Evolutionary conservation across 2,888 invertebrate species (phyloP), one percentile per base, ranked within the genome.

Genomic region (Pemphredon lugubris): DNA sequence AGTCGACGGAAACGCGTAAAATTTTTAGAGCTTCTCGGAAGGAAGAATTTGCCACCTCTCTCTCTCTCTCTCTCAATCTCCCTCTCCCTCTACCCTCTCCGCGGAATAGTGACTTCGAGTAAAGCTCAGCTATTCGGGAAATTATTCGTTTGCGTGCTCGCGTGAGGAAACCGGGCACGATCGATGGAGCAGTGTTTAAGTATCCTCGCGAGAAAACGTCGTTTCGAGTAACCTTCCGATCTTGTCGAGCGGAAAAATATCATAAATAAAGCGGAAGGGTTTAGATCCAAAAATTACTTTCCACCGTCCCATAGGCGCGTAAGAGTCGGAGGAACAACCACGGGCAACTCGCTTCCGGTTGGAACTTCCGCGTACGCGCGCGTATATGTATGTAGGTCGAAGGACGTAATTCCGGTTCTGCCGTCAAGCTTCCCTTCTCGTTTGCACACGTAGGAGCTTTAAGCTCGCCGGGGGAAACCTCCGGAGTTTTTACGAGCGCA

Each of bases 401-500:
- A 54, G 26, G 60, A 66, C n/a, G n/a, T n/a, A n/a, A 51, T 65
- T 65, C 44, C 23, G 11, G 14, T 53, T 63, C 63, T 64, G 58
- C 58, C 45, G 14, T 18, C 40, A 14, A 58, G 32, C 26, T 51
- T 39, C 42, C 45, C 34, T 63, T 13, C 14, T 5, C 34, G 32
- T 44, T 45, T 37, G 34, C 21, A 51, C 48, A 30, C 34, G 39
- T 23, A 30, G 50, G 44, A 53, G 64, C 70, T 71, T 68, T 54
- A 65, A 77, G 40, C 68, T 71, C 54, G 50, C 44, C 54, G 39
- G 53, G 65, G 53, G 57, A 63, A 71, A 58, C 63, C 57, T 66
- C 54, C 59, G 48, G 57, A 48, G 60, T 75, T 80, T 80, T 80
- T 80, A 79, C 77, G 79, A 79, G 69, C 75, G 42, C 16, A 39